Percentiles rank a stretch among this genome's conserved stretches.
These are phyloP conservation scores for Mesoligia furuncula DNA, from an alignment of 2,888 invertebrate genomes.

Conservation along the genomic window DNA sequence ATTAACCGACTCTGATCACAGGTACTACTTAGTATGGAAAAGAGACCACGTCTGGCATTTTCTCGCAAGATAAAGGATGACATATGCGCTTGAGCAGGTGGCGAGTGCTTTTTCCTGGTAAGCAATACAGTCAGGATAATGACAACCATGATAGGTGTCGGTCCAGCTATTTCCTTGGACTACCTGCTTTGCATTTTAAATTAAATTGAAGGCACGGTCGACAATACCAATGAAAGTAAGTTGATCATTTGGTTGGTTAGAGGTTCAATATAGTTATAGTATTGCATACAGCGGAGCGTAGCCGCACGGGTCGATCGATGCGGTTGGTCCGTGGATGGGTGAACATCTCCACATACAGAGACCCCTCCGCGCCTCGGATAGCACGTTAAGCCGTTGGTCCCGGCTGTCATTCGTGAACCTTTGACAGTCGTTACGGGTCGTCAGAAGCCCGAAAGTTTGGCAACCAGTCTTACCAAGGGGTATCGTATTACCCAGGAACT, in stretches of 20 bases:
- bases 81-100: constrained; percentile 36
- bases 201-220: background rate
- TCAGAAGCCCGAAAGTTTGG: no score
- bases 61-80: constrained; percentile 47
- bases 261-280: background rate
- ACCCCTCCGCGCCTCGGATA: no score
- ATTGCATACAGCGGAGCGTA: background rate
- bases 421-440: no score
- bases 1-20: no score
- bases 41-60: background rate
- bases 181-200: constrained; percentile 46
- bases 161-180: constrained; percentile 29
- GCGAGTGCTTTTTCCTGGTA: constrained; percentile 35
- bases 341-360: no score
- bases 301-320: no score
- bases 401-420: no score
- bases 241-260: background rate
- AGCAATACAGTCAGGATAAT: constrained; percentile 6
- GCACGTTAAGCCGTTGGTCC: no score
- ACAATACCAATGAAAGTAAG: constrained; percentile 10
- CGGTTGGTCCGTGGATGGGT: no score
- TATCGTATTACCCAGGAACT: no score
- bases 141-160: constrained; percentile 42
- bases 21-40: constrained; percentile 31
- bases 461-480: no score